Evolutionary conservation across 2,113 vertebrate genomes (phyloP).

Genomic region (Nanorana parkeri): DNA sequence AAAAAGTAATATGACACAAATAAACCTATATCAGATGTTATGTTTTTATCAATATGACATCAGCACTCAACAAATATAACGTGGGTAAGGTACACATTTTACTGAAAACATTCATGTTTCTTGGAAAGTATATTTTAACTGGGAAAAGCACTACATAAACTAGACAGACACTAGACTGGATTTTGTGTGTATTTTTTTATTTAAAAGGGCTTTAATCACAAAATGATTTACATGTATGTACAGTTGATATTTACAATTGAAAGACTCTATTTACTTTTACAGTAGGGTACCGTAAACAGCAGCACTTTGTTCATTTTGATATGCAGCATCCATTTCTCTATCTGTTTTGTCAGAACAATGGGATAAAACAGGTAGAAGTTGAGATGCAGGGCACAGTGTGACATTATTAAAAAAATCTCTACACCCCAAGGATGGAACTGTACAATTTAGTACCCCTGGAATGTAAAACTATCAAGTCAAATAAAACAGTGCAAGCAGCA

Average conservation of each 20-base stretch:
- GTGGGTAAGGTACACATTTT: no score
- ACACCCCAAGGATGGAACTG: slow-evolving; percentile 40
- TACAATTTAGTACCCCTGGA: neutral
- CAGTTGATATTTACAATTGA: slow-evolving; percentile 73
- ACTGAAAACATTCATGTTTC: no score
- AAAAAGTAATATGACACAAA: no score
- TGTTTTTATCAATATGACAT: no score
- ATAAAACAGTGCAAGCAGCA: no score
- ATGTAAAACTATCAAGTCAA: neutral
- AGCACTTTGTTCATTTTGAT: slow-evolving; percentile 77
- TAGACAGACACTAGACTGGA: neutral
- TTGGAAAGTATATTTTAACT: no score
- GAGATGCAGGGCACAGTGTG: slow-evolving; percentile 33
- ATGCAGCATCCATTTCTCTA: slow-evolving; percentile 63
- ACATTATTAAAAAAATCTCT: slow-evolving; percentile 55
- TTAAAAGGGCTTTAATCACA: slow-evolving; percentile 74
- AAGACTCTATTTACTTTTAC: slow-evolving; percentile 70
- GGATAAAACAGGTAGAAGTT: neutral
- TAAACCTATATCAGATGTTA: no score
- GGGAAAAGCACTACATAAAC: neutral
- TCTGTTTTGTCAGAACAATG: neutral
- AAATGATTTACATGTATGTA: slow-evolving; percentile 76
- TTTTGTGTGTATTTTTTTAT: slow-evolving; percentile 68
- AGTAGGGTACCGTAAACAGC: slow-evolving; percentile 79
- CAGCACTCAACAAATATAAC: no score